These are phyloP conservation scores for Cancer borealis DNA, from an alignment of 2,888 invertebrate species.

Conservation along the genomic window DNA sequence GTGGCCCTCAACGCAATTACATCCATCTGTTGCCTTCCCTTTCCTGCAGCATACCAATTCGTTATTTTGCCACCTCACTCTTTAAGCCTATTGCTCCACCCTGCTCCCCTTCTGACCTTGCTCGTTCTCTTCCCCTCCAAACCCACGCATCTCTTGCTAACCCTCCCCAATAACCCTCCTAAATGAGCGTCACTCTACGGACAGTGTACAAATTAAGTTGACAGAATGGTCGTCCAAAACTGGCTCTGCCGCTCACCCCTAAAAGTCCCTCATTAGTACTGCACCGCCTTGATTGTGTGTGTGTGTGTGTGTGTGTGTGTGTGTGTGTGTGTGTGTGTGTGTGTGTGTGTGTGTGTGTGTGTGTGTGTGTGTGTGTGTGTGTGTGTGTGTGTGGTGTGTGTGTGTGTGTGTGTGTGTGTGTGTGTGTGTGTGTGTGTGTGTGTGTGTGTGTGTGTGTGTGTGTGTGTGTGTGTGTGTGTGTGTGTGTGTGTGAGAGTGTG, in stretches of 20 bases:
- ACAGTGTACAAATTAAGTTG: not conserved
- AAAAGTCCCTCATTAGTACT: not conserved
- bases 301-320: not conserved
- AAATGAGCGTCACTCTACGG: not conserved
- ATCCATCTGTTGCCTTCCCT: not conserved
- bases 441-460: constrained; percentile 11
- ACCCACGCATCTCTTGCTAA: not conserved
- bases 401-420: not conserved
- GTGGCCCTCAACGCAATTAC: not conserved
- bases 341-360: constrained; percentile 20
- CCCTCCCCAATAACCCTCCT: not conserved
- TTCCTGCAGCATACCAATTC: not conserved
- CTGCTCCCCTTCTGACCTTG: not conserved
- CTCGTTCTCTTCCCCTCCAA: not conserved
- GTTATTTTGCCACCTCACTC: not conserved
- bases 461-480: not conserved
- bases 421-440: constrained; percentile 45
- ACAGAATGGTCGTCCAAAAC: not conserved
- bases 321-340: not conserved
- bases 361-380: constrained; percentile 30
- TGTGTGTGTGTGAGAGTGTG: not conserved
- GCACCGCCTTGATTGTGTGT: not conserved
- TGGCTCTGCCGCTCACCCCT: not conserved
- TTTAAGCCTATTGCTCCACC: not conserved
- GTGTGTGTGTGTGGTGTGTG: constrained; percentile 34